Evolutionary conservation across 2,113 vertebrate species (phyloP).

Genomic region (Neogobius melanostomus): DNA sequence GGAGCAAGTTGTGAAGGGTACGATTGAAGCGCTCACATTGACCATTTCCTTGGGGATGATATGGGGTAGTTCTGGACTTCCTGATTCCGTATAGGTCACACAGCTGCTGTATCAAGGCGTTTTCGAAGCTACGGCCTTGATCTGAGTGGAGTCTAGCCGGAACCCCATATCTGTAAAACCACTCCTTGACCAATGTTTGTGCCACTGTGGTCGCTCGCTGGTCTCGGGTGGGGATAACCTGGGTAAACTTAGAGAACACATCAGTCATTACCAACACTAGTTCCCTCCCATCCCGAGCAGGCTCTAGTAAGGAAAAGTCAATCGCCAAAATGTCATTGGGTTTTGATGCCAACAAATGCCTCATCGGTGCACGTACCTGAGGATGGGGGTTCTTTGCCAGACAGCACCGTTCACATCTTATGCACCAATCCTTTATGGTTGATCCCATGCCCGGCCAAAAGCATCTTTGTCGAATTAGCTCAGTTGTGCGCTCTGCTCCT

Average conservation of each 20-base stretch:
- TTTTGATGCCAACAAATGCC: neutral
- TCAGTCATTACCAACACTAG: too few species aligned
- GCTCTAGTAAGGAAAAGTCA: neutral
- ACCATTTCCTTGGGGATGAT: too few species aligned
- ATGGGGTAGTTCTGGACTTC: conserved; percentile 16
- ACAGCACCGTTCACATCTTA: neutral
- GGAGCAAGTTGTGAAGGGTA: neutral
- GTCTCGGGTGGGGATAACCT: neutral
- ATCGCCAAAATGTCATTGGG: conserved; percentile 7
- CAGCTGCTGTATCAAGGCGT: neutral
- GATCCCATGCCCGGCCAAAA: conserved; percentile 7
- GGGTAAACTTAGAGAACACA: too few species aligned
- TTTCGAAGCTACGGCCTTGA: neutral
- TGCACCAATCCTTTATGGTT: neutral
- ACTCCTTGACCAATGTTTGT: too few species aligned
- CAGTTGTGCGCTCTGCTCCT: neutral
- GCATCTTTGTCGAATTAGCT: neutral
- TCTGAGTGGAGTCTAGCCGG: neutral
- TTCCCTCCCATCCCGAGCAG: neutral
- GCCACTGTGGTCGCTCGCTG: too few species aligned
- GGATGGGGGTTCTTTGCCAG: neutral
- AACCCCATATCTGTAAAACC: too few species aligned
- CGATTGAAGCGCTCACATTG: conserved; percentile 23
- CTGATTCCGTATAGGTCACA: conserved; percentile 12
- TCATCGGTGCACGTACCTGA: neutral